phyloP scores from a whole-genome alignment of 2,113 vertebrate species.

The Tragelaphus strepsiceros region DNA sequence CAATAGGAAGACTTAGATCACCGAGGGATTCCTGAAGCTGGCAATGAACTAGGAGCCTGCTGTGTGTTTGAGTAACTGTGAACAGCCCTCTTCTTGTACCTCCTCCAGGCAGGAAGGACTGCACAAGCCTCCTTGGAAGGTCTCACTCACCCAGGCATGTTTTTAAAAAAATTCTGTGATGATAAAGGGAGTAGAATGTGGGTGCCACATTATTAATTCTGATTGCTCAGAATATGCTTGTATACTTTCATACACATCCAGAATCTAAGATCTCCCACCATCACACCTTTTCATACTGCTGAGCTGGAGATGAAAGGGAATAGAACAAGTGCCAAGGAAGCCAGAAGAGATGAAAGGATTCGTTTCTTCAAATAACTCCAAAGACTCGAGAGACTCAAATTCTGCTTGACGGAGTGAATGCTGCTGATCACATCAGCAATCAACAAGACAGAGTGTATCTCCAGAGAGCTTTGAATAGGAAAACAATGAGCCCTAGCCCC shows the following conservation, averaged over 20 bases:
- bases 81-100: not conserved
- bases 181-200: not conserved
- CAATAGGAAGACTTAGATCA: not conserved
- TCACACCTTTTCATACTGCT: not conserved
- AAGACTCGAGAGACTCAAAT: not conserved
- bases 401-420: not conserved
- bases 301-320: not conserved
- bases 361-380: not conserved
- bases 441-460: not conserved
- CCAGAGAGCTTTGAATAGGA: not conserved
- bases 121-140: too few relatives aligned
- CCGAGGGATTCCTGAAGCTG: not conserved
- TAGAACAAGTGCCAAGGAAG: not conserved
- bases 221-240: not conserved
- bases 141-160: not conserved
- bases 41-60: not conserved
- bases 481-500: not conserved
- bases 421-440: not conserved
- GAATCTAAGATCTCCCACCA: not conserved
- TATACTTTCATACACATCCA: not conserved
- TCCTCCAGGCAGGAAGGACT: too few relatives aligned
- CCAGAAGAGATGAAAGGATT: conserved; percentile 14
- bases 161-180: not conserved
- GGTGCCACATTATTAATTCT: not conserved
- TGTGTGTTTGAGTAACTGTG: not conserved